A percentile compares a stretch with the other conserved stretches of the same genome.
phyloP scores from a whole-genome alignment of 2,113 vertebrate species.

The Machaerirhynchus nigripectus region DNA sequence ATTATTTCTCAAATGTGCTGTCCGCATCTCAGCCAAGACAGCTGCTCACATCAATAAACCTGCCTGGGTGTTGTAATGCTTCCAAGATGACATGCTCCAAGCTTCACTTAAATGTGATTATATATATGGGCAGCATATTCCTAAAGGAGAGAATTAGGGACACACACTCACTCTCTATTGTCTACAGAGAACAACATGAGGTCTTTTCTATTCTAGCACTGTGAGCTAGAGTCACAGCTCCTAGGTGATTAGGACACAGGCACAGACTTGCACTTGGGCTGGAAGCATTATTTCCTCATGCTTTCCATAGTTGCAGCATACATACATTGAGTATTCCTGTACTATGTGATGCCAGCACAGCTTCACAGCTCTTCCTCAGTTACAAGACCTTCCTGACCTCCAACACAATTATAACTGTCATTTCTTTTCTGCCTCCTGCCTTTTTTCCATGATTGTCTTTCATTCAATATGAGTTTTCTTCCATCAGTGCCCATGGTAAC shows the following conservation, averaged over 20 bases:
- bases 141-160: not conserved
- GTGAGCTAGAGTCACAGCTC: not conserved
- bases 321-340: not conserved
- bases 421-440: not conserved
- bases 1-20: not conserved
- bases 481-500: conserved; percentile 72
- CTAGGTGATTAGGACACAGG: not conserved
- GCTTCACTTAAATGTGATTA: not conserved
- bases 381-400: not conserved
- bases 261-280: not conserved
- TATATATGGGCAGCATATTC: not conserved
- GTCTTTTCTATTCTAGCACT: not conserved
- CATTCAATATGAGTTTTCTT: conserved; percentile 38
- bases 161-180: not conserved
- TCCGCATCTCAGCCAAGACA: not conserved
- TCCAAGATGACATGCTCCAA: not conserved
- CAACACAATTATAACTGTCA: not conserved
- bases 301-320: not conserved
- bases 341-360: not conserved
- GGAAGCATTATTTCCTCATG: not conserved
- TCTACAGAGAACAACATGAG: not conserved
- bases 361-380: not conserved
- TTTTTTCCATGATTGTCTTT: conserved; percentile 18
- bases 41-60: not conserved
- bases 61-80: not conserved